Conservation (phyloP, 2,888 invertebrate genomes). For the Mamestra brassicae region DNA sequence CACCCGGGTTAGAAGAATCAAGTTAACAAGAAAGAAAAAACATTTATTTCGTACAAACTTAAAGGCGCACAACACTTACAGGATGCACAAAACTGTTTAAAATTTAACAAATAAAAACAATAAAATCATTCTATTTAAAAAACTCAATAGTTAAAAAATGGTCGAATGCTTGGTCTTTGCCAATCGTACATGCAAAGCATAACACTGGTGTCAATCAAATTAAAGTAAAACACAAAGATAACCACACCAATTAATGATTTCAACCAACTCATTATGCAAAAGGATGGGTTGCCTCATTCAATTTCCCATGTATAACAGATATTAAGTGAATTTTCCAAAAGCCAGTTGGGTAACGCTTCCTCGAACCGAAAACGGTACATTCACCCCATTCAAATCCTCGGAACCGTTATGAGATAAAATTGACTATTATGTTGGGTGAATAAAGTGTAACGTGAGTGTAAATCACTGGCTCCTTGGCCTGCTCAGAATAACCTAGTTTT, state of each 20-base stretch:
- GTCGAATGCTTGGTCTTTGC: background rate
- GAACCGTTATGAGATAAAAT: conserved; percentile 62
- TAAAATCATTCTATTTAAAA: too few species aligned
- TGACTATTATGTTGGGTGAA: conserved; percentile 34
- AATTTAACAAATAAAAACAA: too few species aligned
- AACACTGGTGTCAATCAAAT: background rate
- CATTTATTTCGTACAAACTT: too few species aligned
- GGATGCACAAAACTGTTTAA: too few species aligned
- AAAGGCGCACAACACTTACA: too few species aligned
- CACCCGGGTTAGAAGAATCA: background rate
- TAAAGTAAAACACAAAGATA: conserved; percentile 21
- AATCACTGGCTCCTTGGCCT: conserved; percentile 34
- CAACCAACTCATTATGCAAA: conserved; percentile 36
- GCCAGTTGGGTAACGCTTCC: conserved; percentile 38
- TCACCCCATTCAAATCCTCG: conserved; percentile 59
- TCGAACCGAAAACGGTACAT: conserved; percentile 49
- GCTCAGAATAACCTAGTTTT: conserved; percentile 42
- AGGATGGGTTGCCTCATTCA: conserved; percentile 34
- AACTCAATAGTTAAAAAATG: too few species aligned
- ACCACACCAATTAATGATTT: conserved; percentile 39
- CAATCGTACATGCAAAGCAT: background rate
- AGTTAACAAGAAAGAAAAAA: background rate
- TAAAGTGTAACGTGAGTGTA: conserved; percentile 39
- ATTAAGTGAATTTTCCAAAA: conserved; percentile 49
- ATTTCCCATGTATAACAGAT: conserved; percentile 52